A percentile compares a stretch with the other conserved stretches of the same genome.
These are phyloP conservation scores for Nycticebus coucang DNA, from an alignment of 2,113 vertebrate species.

Conservation along the genomic window DNA sequence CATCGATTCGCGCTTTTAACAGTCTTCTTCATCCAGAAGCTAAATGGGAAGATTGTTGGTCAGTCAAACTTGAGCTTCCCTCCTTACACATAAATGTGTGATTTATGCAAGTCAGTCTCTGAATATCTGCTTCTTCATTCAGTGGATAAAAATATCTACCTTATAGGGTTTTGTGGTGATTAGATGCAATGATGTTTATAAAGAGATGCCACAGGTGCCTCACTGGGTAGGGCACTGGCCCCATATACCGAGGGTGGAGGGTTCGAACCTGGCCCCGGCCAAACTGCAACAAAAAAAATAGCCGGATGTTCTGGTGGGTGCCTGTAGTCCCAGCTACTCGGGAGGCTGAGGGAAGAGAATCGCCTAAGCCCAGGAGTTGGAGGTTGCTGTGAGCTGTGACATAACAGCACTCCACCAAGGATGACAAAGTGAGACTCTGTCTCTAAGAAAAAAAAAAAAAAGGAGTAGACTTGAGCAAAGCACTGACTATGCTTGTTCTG, in stretches of 20 bases:
- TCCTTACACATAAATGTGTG: neutral
- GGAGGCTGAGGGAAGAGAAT: too few species aligned
- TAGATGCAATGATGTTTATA: neutral
- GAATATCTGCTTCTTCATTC: neutral
- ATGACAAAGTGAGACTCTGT: too few species aligned
- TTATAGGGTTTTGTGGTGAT: neutral
- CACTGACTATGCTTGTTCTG: neutral
- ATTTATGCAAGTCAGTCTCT: neutral
- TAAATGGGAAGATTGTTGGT: neutral
- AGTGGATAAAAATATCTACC: neutral
- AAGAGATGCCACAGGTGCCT: neutral
- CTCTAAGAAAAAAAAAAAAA: too few species aligned
- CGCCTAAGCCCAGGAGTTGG: too few species aligned
- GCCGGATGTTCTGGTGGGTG: too few species aligned
- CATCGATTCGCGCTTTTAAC: neutral
- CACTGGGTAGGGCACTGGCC: too few species aligned
- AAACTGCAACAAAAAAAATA: too few species aligned
- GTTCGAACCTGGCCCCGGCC: too few species aligned
- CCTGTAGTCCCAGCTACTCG: too few species aligned
- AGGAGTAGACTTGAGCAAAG: neutral
- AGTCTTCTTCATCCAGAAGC: neutral
- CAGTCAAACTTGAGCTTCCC: neutral
- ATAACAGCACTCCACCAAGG: too few species aligned
- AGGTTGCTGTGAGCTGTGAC: too few species aligned
- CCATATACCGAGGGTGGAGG: too few species aligned